Evolutionary conservation across 2,888 invertebrate species (phyloP).

Genomic region (Eudasyphora cyanicolor): DNA sequence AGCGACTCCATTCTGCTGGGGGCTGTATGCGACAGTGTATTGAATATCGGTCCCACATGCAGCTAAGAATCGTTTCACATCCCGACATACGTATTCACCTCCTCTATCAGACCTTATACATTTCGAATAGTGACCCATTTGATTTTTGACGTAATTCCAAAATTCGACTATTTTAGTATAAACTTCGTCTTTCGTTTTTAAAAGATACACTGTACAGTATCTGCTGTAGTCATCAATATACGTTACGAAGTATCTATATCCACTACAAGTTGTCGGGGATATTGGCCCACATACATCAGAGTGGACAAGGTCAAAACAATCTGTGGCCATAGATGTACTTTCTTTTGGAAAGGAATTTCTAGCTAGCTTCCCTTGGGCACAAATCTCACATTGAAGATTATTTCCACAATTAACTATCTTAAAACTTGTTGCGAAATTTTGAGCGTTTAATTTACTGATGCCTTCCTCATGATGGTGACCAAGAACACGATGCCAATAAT

Average conservation of each 20-base stretch:
- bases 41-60: constrained; percentile 42
- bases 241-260: background rate
- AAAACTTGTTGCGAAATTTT: constrained; percentile 4
- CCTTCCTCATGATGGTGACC: constrained; percentile 9
- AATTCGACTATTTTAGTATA: too few relatives aligned
- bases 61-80: too few relatives aligned
- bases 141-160: too few relatives aligned
- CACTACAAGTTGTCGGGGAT: background rate
- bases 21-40: background rate
- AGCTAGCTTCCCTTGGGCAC: constrained; percentile 2
- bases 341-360: constrained; percentile 20
- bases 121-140: too few relatives aligned
- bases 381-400: background rate
- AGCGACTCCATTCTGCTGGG: constrained; percentile 38
- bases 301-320: constrained; percentile 3
- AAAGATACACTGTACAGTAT: too few relatives aligned
- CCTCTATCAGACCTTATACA: too few relatives aligned
- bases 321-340: background rate
- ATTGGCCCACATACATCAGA: constrained; percentile 11
- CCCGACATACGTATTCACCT: too few relatives aligned
- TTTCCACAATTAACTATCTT: background rate
- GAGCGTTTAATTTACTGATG: background rate
- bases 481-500: constrained; percentile 34
- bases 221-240: too few relatives aligned
- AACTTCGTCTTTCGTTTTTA: too few relatives aligned